phyloP scores from a whole-genome alignment of 2,888 invertebrate genomes.

The Andrena minutula region DNA sequence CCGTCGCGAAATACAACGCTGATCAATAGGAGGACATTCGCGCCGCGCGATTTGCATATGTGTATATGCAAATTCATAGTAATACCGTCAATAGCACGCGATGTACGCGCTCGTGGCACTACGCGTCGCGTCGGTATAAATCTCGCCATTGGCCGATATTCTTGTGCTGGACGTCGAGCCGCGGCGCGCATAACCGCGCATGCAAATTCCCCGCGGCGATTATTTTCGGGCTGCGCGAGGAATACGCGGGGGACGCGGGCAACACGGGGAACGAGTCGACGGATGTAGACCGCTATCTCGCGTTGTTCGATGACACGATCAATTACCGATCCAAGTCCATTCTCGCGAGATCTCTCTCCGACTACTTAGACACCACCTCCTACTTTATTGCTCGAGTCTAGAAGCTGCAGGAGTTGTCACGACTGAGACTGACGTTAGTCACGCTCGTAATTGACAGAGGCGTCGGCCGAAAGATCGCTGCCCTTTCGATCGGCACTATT shows the following conservation, averaged over 20 bases:
- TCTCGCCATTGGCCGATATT: slow-evolving; percentile 45
- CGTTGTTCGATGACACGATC: slow-evolving; percentile 3
- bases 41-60: slow-evolving; percentile 51
- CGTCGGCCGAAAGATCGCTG: no score
- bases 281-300: slow-evolving; percentile 4
- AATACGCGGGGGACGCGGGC: background rate
- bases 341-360: background rate
- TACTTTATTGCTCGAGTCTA: no score
- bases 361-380: no score
- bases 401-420: no score
- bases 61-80: slow-evolving; percentile 54
- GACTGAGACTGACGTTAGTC: no score
- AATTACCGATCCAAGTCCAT: slow-evolving; percentile 6
- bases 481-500: background rate
- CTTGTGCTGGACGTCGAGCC: slow-evolving; percentile 18
- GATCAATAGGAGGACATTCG: slow-evolving; percentile 54
- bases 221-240: slow-evolving; percentile 22
- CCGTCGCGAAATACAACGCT: slow-evolving; percentile 30
- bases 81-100: slow-evolving; percentile 54
- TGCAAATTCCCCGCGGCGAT: slow-evolving; percentile 33
- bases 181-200: slow-evolving; percentile 31
- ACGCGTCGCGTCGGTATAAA: slow-evolving; percentile 31
- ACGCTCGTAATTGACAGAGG: no score
- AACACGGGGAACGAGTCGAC: slow-evolving; percentile 27
- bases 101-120: slow-evolving; percentile 39